Evolutionary conservation across 2,113 vertebrate genomes (phyloP).

Genomic region (Sus scrofa): DNA sequence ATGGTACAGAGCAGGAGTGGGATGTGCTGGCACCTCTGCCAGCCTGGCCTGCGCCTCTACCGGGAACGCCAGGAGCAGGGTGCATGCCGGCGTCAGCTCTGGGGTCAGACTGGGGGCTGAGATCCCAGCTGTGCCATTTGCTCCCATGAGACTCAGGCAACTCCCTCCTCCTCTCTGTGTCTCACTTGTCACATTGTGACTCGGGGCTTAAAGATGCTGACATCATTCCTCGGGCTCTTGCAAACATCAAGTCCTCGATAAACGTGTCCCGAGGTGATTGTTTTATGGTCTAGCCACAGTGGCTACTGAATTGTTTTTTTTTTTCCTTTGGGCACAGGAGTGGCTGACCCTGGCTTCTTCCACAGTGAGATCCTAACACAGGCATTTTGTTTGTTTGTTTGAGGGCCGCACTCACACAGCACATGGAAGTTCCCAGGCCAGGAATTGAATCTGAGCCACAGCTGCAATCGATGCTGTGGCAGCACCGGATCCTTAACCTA

Average conservation of each 20-base stretch:
- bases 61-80: not conserved
- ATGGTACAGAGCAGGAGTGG: fast-evolving
- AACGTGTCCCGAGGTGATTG: fast-evolving
- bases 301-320: not conserved
- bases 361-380: not conserved
- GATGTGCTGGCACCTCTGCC: not conserved
- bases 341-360: not conserved
- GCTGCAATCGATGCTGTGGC: no score
- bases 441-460: no score
- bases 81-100: fast-evolving
- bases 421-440: no score
- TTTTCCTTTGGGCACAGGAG: not conserved
- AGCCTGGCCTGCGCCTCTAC: not conserved
- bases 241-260: not conserved
- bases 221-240: not conserved
- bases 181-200: not conserved
- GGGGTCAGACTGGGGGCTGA: not conserved
- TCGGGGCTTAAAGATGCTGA: not conserved
- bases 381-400: not conserved
- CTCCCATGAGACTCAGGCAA: not conserved
- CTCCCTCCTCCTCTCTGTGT: not conserved
- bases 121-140: fast-evolving
- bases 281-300: not conserved
- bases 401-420: no score
- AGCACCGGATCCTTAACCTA: no score